Evolutionary conservation across 2,888 invertebrate species (phyloP).

Genomic region (Orchestes rusci): DNA sequence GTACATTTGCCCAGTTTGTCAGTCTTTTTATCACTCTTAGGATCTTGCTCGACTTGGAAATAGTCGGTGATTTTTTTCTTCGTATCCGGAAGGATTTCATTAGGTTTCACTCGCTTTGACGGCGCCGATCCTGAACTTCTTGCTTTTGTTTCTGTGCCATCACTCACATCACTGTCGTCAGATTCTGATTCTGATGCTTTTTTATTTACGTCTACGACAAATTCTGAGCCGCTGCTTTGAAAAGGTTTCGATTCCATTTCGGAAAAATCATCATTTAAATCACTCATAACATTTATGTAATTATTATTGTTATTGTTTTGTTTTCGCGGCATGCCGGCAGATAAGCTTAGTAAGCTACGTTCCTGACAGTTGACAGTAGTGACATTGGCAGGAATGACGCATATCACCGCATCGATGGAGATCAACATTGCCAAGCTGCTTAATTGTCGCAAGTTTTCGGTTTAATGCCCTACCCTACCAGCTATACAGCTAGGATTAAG

Average conservation of each 20-base stretch:
- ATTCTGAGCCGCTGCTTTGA: conserved; percentile 6
- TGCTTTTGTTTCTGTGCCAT: neutral
- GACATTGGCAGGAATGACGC: no score
- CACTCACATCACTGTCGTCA: neutral
- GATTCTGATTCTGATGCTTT: conserved; percentile 4
- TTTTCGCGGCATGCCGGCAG: no score
- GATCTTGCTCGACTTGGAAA: conserved; percentile 5
- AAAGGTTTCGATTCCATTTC: conserved; percentile 6
- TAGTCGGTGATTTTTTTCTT: conserved; percentile 1
- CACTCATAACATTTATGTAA: conserved; percentile 1
- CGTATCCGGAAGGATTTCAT: neutral
- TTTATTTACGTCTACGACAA: neutral
- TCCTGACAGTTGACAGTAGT: no score
- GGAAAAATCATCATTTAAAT: conserved; percentile 5
- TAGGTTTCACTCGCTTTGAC: neutral
- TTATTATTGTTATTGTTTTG: no score
- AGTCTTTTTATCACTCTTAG: conserved; percentile 4
- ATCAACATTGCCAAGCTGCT: no score
- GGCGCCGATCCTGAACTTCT: neutral
- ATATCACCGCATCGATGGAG: no score
- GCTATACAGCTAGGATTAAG: no score
- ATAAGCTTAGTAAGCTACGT: no score
- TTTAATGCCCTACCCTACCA: no score
- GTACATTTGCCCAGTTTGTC: neutral
- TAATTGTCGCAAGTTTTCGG: no score